Percentiles rank a stretch among this genome's conserved stretches.
Evolutionary conservation across 2,113 vertebrate species (phyloP).

Genomic region (Heterocephalus glaber): DNA sequence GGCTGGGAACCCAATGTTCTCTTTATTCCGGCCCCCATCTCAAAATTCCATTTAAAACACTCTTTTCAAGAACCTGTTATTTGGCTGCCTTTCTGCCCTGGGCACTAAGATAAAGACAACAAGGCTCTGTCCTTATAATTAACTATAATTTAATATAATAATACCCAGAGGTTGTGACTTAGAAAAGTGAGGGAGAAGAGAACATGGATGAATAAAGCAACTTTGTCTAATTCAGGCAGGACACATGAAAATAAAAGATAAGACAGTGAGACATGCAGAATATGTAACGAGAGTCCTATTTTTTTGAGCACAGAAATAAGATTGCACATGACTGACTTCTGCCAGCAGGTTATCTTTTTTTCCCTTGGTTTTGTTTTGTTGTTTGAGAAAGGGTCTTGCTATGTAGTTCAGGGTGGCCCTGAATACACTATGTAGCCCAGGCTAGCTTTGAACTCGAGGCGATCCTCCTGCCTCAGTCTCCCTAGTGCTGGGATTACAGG

Average conservation of each 20-base stretch:
- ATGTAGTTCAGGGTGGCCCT: too few species aligned
- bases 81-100: background rate
- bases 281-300: too few species aligned
- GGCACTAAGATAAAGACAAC: background rate
- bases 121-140: background rate
- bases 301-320: background rate
- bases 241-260: background rate
- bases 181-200: background rate
- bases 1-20: background rate
- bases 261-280: background rate
- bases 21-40: background rate
- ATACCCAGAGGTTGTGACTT: background rate
- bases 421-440: too few species aligned
- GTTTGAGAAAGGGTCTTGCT: too few species aligned
- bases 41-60: background rate
- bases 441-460: too few species aligned
- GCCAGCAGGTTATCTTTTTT: background rate
- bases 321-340: background rate
- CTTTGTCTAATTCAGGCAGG: background rate
- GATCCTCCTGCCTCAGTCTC: too few species aligned
- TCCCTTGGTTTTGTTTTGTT: too few species aligned
- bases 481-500: too few species aligned
- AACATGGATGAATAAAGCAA: background rate
- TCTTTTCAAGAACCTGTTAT: background rate
- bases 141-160: conserved; percentile 40